Conservation (phyloP, 2,113 vertebrate genomes). For the Casuarius casuarius region DNA sequence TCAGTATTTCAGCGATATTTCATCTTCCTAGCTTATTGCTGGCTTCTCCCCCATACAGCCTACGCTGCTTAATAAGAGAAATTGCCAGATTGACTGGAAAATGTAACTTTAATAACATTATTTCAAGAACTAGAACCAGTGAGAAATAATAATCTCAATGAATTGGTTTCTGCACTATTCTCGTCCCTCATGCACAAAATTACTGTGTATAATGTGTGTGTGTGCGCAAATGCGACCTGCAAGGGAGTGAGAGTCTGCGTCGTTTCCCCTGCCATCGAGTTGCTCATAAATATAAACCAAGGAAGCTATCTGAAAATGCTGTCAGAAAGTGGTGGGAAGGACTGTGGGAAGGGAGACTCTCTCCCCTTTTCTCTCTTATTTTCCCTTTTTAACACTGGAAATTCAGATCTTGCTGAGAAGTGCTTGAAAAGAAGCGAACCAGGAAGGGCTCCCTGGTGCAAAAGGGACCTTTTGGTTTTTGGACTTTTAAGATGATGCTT, state of each 20-base stretch:
- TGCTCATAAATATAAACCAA: not conserved
- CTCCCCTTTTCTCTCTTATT: not conserved
- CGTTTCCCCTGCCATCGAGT: not conserved
- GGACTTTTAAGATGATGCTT: not conserved
- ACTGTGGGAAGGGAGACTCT: not conserved
- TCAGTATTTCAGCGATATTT: constrained; percentile 24
- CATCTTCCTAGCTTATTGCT: not conserved
- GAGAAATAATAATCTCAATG: constrained; percentile 34
- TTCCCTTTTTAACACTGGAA: not conserved
- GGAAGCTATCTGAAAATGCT: not conserved
- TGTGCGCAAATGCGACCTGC: not conserved
- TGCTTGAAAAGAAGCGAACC: not conserved
- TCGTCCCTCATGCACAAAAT: not conserved
- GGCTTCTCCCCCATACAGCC: not conserved
- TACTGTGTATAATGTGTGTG: not conserved
- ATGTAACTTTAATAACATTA: constrained; percentile 45
- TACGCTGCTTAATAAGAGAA: not conserved
- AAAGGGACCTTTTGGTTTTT: not conserved
- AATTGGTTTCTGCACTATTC: not conserved
- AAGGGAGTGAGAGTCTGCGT: not conserved
- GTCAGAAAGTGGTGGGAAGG: not conserved
- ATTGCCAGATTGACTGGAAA: constrained; percentile 62
- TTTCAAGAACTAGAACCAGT: constrained; percentile 1
- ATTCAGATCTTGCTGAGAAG: not conserved
- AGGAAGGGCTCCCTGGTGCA: not conserved